These are phyloP conservation scores for Shargacucullia verbasci DNA, from an alignment of 2,888 invertebrate species.

Conservation along the genomic window DNA sequence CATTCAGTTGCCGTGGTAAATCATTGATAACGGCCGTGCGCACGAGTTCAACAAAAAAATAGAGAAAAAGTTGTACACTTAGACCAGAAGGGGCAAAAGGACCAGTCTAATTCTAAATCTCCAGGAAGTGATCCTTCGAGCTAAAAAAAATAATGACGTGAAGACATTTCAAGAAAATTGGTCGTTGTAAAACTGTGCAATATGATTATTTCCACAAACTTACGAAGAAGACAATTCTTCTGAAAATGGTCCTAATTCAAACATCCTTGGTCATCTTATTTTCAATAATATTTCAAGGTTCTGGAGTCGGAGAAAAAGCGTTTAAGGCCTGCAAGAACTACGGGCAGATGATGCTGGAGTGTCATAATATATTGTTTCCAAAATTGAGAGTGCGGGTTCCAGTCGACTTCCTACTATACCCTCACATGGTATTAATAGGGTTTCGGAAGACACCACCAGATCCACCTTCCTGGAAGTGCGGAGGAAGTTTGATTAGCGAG, in stretches of 20 bases:
- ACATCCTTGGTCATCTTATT: slow-evolving; percentile 23
- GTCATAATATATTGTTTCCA: slow-evolving; percentile 79
- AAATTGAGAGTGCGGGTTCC: slow-evolving; percentile 76
- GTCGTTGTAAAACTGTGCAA: background rate
- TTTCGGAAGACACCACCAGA: slow-evolving; percentile 59
- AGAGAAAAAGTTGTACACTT: slow-evolving; percentile 19
- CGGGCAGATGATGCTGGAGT: slow-evolving; percentile 81
- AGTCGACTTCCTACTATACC: slow-evolving; percentile 87
- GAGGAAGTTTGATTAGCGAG: slow-evolving; percentile 79
- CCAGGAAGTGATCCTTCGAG: background rate
- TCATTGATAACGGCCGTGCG: slow-evolving; percentile 66
- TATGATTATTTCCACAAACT: slow-evolving; percentile 25
- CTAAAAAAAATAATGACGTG: background rate
- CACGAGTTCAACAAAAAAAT: slow-evolving; percentile 44
- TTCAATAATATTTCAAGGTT: slow-evolving; percentile 6
- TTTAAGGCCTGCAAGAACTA: slow-evolving; percentile 77
- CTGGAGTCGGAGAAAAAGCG: slow-evolving; percentile 74
- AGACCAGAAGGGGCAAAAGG: slow-evolving; percentile 6
- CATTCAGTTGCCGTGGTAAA: slow-evolving; percentile 64
- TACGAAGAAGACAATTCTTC: slow-evolving; percentile 5
- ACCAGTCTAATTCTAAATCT: slow-evolving; percentile 1
- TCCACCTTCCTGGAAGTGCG: slow-evolving; percentile 79
- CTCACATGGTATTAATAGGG: slow-evolving; percentile 90
- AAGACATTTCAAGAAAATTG: background rate
- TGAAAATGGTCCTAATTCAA: slow-evolving; percentile 32